Evolutionary conservation across 2,888 invertebrate genomes (phyloP), one percentile per base, ranked within the genome.

Genomic region (Mimachlamys varia): DNA sequence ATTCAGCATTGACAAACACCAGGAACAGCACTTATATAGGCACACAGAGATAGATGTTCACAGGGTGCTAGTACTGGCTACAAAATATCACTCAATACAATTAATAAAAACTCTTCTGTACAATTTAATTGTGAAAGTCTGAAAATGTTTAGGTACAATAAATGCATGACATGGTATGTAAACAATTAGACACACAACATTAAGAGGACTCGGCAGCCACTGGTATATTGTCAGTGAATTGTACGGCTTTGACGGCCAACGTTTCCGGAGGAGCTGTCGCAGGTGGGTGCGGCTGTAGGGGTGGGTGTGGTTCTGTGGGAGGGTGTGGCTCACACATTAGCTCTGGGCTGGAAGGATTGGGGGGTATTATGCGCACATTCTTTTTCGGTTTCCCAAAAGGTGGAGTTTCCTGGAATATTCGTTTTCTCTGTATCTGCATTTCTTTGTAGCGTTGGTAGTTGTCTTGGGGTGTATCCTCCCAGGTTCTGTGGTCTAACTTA

Each of bases 401-500:
- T 19, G 95, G 95, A 53, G 93, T 93, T 89, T 94, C 94, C 22
- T 92, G 91, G 90, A 94, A 95, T 91, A 94, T 94, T 55, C 94
- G 92, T 89, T 94, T 95, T 90, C 94, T 95, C 92, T 95, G 95
- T 53, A 94, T 93, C 49, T 94, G 94, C 90, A 95, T 90, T 91
- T 95, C 95, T 37, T 93, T 91, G n/a, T 95, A 94, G 17, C 94
- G 93, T 4, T 93, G 92, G 15, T 76, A 90, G 12, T 93, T 92
- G 87, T 94, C 93, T 87, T 93, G 93, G 22, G 91, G 91, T 15
- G 92, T 88, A 37, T 91, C 91, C 12, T 94, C 92, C 95, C 95
- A 95, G 33, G 90, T 90, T 37, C 92, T 94, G 90, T 95, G 95
- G 89, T 95, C 93, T 50, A 95, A 92, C 87, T 93, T 92, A 88